Base-by-base conservation (phyloP, 2,888 invertebrate genomes). In the Sclerodermus sp. region DNA sequence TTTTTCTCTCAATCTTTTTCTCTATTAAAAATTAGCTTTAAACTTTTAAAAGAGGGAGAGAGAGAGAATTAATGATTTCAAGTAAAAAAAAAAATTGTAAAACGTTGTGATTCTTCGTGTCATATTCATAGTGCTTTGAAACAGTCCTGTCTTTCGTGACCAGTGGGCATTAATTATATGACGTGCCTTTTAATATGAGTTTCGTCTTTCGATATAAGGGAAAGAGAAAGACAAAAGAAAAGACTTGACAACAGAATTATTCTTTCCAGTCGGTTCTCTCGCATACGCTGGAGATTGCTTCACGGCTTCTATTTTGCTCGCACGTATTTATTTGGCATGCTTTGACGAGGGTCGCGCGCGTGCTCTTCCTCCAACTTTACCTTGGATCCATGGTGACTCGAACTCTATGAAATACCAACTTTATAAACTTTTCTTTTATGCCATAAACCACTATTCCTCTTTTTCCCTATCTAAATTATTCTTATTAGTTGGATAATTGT, bases 181-280 rank as follows among this genome's bases (percentile, higher is more conserved):
- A 51, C 55, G 42, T 55, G 55, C 47, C 54, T 54, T 64, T 64
- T 61, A 61, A 66, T 64, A 57, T 51, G 61, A 57, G 58, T 56
- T 57, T 52, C 53, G 55, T 42, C 51, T 57, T 57, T 52, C 56
- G 14, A 12, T 3, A 2, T 16, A n/a, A n/a, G n/a, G 5, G 16
- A 38, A 15, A 10, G 38, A 15, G 38, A 14, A 38, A 17, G 17
- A 38, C 57, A 64, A 61, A 64, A 59, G 59, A 40, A 53, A 44
- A 42, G 46, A 30, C 45, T 48, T 32, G 51, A 32, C 42, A 47
- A 55, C 42, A 51, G 49, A 64, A 59, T 61, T 53, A 57, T 64
- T 49, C 55, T 61, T 61, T 60, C 58, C 48, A 23, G 47, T 45
- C 39, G 31, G 34, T 4, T 23, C 3, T 23, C 23, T 23, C 23